These are phyloP conservation scores for Morpho helenor DNA, from an alignment of 2,888 invertebrate genomes.

Conservation along the genomic window DNA sequence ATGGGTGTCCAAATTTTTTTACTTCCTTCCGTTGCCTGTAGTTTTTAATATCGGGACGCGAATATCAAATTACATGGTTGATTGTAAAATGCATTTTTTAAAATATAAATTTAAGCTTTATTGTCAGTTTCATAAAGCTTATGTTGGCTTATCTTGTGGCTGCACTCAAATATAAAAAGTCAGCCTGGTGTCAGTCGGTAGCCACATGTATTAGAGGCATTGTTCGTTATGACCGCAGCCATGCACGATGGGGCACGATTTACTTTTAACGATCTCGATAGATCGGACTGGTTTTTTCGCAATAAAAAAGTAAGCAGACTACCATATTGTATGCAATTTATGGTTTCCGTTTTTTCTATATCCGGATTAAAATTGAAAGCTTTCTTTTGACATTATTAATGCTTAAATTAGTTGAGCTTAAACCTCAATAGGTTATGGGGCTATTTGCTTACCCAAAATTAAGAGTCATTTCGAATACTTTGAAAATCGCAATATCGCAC, in stretches of 20 bases:
- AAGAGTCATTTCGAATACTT: no score
- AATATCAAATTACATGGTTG: constrained; percentile 69
- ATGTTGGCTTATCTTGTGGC: constrained; percentile 27
- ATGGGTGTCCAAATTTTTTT: constrained; percentile 65
- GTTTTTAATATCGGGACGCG: constrained; percentile 69
- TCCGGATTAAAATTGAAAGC: constrained; percentile 46
- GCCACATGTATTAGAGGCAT: constrained; percentile 70
- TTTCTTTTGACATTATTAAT: constrained; percentile 1
- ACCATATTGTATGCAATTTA: constrained; percentile 66
- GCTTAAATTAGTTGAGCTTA: neutral
- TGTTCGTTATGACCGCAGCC: constrained; percentile 66
- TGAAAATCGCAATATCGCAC: neutral
- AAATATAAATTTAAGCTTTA: constrained; percentile 29
- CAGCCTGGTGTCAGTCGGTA: constrained; percentile 59
- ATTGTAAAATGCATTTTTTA: constrained; percentile 20
- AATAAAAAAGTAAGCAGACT: constrained; percentile 45
- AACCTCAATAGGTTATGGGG: no score
- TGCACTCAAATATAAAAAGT: constrained; percentile 29
- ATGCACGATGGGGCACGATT: constrained; percentile 38
- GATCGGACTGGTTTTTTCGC: constrained; percentile 52
- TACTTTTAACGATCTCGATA: constrained; percentile 58
- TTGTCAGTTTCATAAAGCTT: constrained; percentile 23
- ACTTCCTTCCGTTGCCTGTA: constrained; percentile 76
- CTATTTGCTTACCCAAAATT: no score
- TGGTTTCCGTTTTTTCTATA: constrained; percentile 59